A percentile compares a stretch with the other conserved stretches of the same genome.
phyloP scores from a whole-genome alignment of 2,888 invertebrate species.

The Sarcophaga rosellei region DNA sequence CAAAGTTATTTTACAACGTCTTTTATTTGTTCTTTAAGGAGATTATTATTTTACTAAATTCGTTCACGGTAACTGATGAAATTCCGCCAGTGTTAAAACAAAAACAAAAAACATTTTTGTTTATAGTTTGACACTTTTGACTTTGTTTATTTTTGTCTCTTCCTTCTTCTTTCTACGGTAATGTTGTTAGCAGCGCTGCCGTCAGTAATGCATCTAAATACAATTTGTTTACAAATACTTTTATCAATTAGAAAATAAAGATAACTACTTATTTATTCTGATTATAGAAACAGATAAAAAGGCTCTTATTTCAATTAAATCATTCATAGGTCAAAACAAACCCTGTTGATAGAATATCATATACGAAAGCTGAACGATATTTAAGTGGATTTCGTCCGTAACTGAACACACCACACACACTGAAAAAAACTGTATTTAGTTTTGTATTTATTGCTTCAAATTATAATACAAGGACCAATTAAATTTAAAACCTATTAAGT shows the following conservation, averaged over 20 bases:
- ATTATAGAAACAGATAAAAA: too few species aligned
- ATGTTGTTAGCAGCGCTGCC: not conserved
- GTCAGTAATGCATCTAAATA: not conserved
- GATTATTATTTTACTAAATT: conserved; percentile 18
- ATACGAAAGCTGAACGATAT: conserved; percentile 24
- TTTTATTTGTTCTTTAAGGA: not conserved
- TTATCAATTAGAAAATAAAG: not conserved
- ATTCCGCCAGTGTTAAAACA: conserved; percentile 22
- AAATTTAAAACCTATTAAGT: too few species aligned
- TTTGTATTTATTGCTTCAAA: too few species aligned
- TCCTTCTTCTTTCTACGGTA: not conserved
- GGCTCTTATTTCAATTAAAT: too few species aligned
- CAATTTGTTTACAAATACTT: not conserved
- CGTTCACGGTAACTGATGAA: conserved; percentile 27
- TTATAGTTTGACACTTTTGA: conserved; percentile 39
- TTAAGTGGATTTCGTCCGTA: not conserved
- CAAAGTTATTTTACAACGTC: not conserved
- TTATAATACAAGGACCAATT: too few species aligned
- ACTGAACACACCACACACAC: conserved; percentile 4
- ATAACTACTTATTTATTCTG: not conserved
- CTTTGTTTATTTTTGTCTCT: not conserved
- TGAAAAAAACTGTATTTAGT: not conserved
- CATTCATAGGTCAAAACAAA: not conserved
- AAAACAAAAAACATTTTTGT: conserved; percentile 29
- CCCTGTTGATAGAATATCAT: not conserved